Conservation (phyloP, 2,888 invertebrate genomes). For the Drosophila quinaria region DNA sequence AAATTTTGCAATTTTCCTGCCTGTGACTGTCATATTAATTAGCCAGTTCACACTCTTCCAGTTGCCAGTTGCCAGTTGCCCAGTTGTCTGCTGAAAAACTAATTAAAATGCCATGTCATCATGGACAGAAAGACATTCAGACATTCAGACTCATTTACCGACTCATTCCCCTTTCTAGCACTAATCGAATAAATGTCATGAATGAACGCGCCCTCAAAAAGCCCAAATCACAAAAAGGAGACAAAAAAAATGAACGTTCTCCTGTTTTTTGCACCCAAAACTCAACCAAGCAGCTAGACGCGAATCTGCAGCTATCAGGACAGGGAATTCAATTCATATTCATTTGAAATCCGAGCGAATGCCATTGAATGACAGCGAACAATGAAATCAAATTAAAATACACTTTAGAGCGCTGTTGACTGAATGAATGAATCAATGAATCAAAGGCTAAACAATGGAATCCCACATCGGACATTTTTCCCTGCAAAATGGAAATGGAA, state of each 20-base stretch:
- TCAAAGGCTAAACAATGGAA: conserved; percentile 79
- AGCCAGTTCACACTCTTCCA: conserved; percentile 45
- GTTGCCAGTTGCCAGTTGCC: neutral
- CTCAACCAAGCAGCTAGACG: conserved; percentile 4
- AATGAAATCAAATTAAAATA: conserved; percentile 81
- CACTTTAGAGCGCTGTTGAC: conserved; percentile 64
- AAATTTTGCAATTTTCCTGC: conserved; percentile 41
- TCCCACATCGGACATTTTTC: conserved; percentile 33
- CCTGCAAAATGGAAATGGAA: conserved; percentile 8
- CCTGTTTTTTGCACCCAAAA: neutral
- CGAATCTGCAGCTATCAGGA: conserved; percentile 18
- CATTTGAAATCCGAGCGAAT: conserved; percentile 59
- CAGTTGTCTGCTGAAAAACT: conserved; percentile 65
- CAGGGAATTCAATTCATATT: conserved; percentile 70
- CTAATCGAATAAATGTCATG: conserved; percentile 80
- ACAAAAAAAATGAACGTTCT: neutral
- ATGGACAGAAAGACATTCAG: conserved; percentile 1
- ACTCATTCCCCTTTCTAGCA: conserved; percentile 15
- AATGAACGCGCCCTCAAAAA: conserved; percentile 39
- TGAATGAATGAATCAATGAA: conserved; percentile 73
- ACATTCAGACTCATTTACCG: neutral
- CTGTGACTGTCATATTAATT: conserved; percentile 79
- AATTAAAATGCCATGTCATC: conserved; percentile 75
- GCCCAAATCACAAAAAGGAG: conserved; percentile 12
- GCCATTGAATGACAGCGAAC: conserved; percentile 71